Evolutionary conservation across 2,113 vertebrate genomes (phyloP), one percentile per base, ranked within the genome.

Genomic region (Anhinga rufa): DNA sequence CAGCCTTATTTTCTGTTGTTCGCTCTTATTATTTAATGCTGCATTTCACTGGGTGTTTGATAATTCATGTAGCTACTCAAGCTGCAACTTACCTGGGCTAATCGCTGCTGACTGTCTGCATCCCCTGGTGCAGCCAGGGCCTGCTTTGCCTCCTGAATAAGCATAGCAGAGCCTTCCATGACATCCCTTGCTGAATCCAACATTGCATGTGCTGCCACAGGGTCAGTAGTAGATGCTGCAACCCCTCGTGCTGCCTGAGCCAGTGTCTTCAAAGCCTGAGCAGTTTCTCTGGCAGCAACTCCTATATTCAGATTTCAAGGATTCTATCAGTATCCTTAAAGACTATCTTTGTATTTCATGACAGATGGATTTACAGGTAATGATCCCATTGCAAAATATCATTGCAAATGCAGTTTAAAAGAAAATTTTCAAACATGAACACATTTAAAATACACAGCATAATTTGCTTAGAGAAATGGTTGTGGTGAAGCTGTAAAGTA

Each of bases 161-260:
- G 98, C 98, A 99, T 98, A 44, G 99, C 99, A 1, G 99, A 99
- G 80, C 99, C 99, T 91, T 99, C 99, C 99, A 99, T 99, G 78
- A 99, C 99, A 16, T 99, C 99, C 76, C 99, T 98, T 36, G 99
- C 99, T 0, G 99, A 99, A 75, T 99, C 99, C 92, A 99, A 78
- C 99, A 99, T 99, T 5, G 99, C 99, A 2, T 98, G 99, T 1
- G 99, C 98, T 32, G 99, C 98, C 58, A 98, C 96, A 1, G 99
- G 99, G 96, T 99, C 99, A 1, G 92, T 98, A 9, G 99, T 99
- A 13, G 99, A 99, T 5, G 99, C 99, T 15, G 99, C 99, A 44
- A 99, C 99, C 11, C 99, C 99, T 44, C 99, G 98, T 54, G 99
- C 99, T 19, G 99, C 99, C 95, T 99, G 99, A 75, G 99, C 99